Evolutionary conservation across 1,140 invertebrate species (phyloP).

Genomic region (Caenorhabditis briggsae): DNA sequence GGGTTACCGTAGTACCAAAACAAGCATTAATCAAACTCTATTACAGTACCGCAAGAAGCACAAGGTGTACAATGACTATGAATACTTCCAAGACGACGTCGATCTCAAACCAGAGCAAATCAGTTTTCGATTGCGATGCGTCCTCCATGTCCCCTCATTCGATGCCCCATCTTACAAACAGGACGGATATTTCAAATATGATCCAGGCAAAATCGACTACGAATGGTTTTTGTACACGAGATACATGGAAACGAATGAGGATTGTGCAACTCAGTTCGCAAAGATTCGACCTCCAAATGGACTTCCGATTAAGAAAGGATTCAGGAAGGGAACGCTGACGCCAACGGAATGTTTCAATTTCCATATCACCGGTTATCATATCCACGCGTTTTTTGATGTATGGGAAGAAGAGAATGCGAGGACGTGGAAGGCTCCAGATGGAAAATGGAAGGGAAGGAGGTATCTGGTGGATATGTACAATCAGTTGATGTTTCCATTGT

Average conservation of each 20-base stretch:
- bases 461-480: conserved; percentile 47
- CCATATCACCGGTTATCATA: conserved; percentile 5
- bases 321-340: not conserved
- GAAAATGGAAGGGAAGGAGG: conserved; percentile 5
- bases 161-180: not conserved
- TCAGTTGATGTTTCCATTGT: conserved; percentile 31
- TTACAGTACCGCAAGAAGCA: not conserved
- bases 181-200: not conserved
- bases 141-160: not conserved
- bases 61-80: not conserved
- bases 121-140: not conserved
- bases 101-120: not conserved
- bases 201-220: too few species aligned
- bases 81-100: conserved; percentile 12
- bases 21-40: not conserved
- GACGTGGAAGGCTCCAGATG: not conserved
- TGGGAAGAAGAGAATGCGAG: not conserved
- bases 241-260: not conserved
- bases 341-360: not conserved
- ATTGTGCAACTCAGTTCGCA: not conserved
- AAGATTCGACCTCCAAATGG: not conserved
- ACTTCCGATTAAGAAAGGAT: not conserved
- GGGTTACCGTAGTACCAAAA: too few species aligned
- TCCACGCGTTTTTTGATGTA: conserved; percentile 31
- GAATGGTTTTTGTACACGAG: conserved; percentile 1